Conservation (phyloP, 2,797 vertebrate genomes). For the Halcyon smyrnensis region DNA sequence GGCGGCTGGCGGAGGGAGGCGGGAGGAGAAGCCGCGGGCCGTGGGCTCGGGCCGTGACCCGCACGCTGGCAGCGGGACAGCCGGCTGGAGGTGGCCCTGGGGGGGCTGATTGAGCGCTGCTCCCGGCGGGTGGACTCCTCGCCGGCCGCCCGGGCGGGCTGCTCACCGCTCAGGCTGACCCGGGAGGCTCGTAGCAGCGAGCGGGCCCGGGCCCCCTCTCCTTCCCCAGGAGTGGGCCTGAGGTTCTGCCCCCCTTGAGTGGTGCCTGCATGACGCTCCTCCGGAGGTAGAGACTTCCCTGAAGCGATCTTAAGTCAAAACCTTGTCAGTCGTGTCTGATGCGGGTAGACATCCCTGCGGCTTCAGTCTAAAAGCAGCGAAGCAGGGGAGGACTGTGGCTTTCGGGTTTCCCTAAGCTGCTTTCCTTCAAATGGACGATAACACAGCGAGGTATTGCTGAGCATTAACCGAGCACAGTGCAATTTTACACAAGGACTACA, state of each 20-base stretch:
- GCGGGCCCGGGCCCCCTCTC: too few relatives aligned
- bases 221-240: too few relatives aligned
- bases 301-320: not conserved
- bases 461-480: accelerated
- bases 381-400: not conserved
- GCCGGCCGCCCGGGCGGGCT: not conserved
- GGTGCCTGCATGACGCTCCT: not conserved
- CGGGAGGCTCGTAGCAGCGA: too few relatives aligned
- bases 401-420: not conserved
- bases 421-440: not conserved
- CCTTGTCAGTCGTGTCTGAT: not conserved
- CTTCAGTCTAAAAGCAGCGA: not conserved
- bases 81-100: not conserved
- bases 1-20: not conserved
- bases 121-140: accelerated
- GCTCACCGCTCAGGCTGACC: accelerated
- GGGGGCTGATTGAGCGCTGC: not conserved
- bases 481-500: not conserved
- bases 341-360: not conserved
- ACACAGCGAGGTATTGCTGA: not conserved
- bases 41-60: not conserved
- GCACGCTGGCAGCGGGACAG: not conserved
- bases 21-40: not conserved
- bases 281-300: not conserved
- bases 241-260: accelerated